Percentiles rank a stretch among this genome's conserved stretches.
Evolutionary conservation across 2,888 invertebrate genomes (phyloP).

Genomic region (Leptarthrus brevirostris): DNA sequence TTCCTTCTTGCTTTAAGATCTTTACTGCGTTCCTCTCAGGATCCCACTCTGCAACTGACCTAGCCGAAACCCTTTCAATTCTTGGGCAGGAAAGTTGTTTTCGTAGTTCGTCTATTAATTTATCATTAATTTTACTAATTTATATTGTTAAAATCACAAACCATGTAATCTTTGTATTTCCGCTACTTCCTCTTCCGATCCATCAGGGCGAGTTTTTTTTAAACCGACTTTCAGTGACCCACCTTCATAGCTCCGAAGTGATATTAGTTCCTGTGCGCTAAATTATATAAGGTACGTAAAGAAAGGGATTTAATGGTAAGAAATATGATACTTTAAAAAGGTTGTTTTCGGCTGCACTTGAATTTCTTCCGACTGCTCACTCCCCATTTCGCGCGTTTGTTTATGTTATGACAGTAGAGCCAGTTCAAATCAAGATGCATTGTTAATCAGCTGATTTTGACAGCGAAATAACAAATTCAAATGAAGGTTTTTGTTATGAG

Average conservation of each 20-base stretch:
- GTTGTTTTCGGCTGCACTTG: slow-evolving; percentile 5
- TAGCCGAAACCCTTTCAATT: slow-evolving; percentile 60
- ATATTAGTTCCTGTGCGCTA: slow-evolving; percentile 35
- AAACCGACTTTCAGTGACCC: slow-evolving; percentile 8
- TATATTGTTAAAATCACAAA: background rate
- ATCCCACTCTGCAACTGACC: slow-evolving; percentile 62
- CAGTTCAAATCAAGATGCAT: background rate
- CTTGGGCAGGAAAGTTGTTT: slow-evolving; percentile 59
- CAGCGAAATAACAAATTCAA: no score
- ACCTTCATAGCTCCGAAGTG: background rate
- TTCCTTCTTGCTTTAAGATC: slow-evolving; percentile 62
- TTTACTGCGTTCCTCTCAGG: slow-evolving; percentile 58
- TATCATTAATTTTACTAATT: background rate
- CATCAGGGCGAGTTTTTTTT: slow-evolving; percentile 36
- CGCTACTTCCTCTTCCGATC: slow-evolving; percentile 37
- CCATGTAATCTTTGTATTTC: slow-evolving; percentile 31
- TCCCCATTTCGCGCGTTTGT: slow-evolving; percentile 40
- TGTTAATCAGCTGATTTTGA: slow-evolving; percentile 7
- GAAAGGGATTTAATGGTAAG: background rate
- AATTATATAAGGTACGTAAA: background rate
- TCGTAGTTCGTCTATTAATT: slow-evolving; percentile 58
- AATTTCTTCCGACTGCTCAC: background rate
- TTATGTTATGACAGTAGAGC: background rate
- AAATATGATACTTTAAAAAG: slow-evolving; percentile 46
- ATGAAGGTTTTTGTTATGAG: no score